A percentile compares a stretch with the other conserved stretches of the same genome.
Evolutionary conservation across 2,888 invertebrate species (phyloP).

Genomic region (Melinopterus prodromus): DNA sequence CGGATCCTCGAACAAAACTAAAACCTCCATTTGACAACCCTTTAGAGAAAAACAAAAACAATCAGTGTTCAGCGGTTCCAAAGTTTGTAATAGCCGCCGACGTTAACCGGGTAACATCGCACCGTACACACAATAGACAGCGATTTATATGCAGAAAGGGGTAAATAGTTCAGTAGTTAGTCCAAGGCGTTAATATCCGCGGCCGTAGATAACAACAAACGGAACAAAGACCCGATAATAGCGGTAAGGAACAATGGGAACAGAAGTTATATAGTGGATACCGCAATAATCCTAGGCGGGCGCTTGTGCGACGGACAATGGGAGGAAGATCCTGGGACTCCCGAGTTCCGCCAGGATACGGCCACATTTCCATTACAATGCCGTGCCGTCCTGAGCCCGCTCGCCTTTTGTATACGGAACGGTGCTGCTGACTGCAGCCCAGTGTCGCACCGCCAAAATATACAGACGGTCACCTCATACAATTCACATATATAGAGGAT

Average conservation of each 20-base stretch:
- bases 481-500: constrained; percentile 1
- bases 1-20: too few species aligned
- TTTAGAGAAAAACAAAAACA: too few species aligned
- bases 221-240: constrained; percentile 18
- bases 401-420: not conserved
- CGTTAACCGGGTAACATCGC: not conserved
- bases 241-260: constrained; percentile 20
- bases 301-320: constrained; percentile 8
- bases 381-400: not conserved
- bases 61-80: too few species aligned
- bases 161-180: constrained; percentile 17
- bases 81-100: too few species aligned
- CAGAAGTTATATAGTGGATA: constrained; percentile 20
- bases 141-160: constrained; percentile 9
- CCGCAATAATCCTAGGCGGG: constrained; percentile 23
- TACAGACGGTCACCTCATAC: not conserved
- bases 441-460: not conserved
- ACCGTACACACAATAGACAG: not conserved
- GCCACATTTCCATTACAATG: constrained; percentile 26
- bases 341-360: not conserved
- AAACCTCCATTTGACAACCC: too few species aligned
- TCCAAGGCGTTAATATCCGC: constrained; percentile 14
- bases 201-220: constrained; percentile 14
- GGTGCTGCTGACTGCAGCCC: not conserved
- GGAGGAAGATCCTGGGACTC: constrained; percentile 20